These are phyloP conservation scores for Cyanoderma ruficeps DNA, from an alignment of 2,113 vertebrate species.

Conservation along the genomic window DNA sequence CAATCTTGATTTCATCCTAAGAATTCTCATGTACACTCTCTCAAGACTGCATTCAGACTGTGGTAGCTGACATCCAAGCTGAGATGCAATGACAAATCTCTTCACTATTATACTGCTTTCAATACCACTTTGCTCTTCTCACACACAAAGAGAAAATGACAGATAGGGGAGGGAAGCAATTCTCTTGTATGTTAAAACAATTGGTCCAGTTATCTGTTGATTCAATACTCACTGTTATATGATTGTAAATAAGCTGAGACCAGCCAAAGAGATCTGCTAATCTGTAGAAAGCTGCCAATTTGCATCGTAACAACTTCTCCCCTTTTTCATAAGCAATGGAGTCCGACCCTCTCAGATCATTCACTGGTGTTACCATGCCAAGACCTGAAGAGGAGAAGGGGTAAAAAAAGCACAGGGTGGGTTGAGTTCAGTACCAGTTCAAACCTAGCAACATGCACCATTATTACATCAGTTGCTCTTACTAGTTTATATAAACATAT, in stretches of 20 bases:
- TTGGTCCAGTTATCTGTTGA: not conserved
- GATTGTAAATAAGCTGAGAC: conserved; percentile 99
- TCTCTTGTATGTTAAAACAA: conserved; percentile 4
- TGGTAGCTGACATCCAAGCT: not conserved
- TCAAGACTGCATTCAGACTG: conserved; percentile 9
- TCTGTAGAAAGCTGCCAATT: conserved; percentile 93
- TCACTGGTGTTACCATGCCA: conserved; percentile 98
- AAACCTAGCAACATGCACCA: not conserved
- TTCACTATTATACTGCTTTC: not conserved
- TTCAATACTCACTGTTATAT: conserved; percentile 88
- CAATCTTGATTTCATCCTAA: not conserved
- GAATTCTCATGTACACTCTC: not conserved
- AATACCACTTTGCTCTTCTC: not conserved
- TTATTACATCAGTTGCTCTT: not conserved
- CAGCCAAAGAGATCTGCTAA: conserved; percentile 95
- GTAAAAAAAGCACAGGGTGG: not conserved
- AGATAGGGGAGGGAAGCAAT: not conserved
- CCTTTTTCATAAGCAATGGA: conserved; percentile 98
- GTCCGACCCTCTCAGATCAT: conserved; percentile 94
- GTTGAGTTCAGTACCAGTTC: not conserved
- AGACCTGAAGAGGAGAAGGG: conserved; percentile 79
- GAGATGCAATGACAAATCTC: not conserved
- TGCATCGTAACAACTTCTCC: conserved; percentile 93
- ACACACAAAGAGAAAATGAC: not conserved
- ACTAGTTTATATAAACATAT: not conserved